Base-by-base conservation (phyloP, 2,888 invertebrate genomes). In the Harpalus rubripes region DNA sequence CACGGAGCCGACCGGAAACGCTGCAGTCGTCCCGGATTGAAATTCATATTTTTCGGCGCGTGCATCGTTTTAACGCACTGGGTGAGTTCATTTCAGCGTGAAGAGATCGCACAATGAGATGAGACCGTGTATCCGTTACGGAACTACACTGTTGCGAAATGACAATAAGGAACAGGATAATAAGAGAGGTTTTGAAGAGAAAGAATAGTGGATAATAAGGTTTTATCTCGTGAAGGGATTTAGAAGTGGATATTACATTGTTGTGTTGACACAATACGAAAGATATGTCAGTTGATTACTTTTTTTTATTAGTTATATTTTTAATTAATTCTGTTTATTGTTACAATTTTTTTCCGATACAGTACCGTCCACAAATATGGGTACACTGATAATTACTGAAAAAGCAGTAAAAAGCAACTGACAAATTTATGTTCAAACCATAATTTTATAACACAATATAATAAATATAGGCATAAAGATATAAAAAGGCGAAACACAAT, bases 21-120 rank as follows among this genome's bases (percentile, higher is more conserved):
- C 32, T 74, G 59, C 68, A 41, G 68, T 32, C 72, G 65, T 59
- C 59, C 74, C 72, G 74, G 39, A 74, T 82, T 82, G 58, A 82
- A 82, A 82, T 82, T 82, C 82, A 82, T 74, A 82, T 82, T 82
- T 82, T 82, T 82, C 16, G 58, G 59, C 80, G 41, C 80, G 80
- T 80, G 80, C 39, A 39, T n/a, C 80, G 80, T 63, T 80, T 80
- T 80, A 61, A 80, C 80, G 61, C 80, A 80, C 80, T 18, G 44
- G 52, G 41, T 16, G 15, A 10, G 12, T 12, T 52, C 32, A 32
- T 32, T 32, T 32, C 74, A 41, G 39, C 68, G n/a, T 15, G 41
- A 44, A 22, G 5, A 74, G 58, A 74, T 74, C 72, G 41, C 7
- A 80, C 80, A 80, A 80, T 80, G 80, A 12, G 80, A 80, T 80